phyloP scores from a whole-genome alignment of 2,113 vertebrate genomes.

The Mustela nigripes region DNA sequence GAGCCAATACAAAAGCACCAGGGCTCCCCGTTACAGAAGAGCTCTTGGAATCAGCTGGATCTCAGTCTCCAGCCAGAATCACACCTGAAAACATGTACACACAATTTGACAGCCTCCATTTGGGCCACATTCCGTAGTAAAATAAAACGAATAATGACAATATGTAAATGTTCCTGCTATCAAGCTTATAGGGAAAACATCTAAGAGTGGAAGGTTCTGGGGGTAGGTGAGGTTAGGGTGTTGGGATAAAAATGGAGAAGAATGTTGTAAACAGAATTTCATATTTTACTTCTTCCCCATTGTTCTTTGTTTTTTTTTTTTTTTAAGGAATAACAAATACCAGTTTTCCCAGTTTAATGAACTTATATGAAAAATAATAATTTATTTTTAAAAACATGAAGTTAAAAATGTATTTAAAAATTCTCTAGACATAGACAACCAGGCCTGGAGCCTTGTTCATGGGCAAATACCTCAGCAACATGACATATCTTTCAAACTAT shows the following conservation, averaged over 20 bases:
- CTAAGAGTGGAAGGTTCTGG: not conserved
- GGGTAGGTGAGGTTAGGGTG: accelerated
- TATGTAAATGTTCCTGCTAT: not conserved
- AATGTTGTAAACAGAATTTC: not conserved
- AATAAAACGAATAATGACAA: not conserved
- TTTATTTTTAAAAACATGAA: not conserved
- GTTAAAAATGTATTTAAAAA: not conserved
- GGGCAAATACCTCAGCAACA: not conserved
- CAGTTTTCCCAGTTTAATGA: not conserved
- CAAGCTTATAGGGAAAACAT: not conserved
- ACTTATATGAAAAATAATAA: not conserved
- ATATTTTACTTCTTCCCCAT: not conserved
- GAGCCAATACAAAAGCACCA: accelerated
- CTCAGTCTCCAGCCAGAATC: not conserved
- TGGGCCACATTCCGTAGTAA: not conserved
- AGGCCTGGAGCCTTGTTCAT: not conserved
- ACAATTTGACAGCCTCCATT: not conserved
- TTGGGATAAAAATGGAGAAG: not conserved
- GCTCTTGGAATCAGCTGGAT: accelerated
- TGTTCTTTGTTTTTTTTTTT: not conserved
- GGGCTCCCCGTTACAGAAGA: accelerated
- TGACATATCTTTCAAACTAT: not conserved
- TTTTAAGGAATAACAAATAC: not conserved
- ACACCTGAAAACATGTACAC: accelerated
- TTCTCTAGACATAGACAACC: no score